Conservation (phyloP, 1,140 invertebrate species). For the Ctenoplectra terminalis region DNA sequence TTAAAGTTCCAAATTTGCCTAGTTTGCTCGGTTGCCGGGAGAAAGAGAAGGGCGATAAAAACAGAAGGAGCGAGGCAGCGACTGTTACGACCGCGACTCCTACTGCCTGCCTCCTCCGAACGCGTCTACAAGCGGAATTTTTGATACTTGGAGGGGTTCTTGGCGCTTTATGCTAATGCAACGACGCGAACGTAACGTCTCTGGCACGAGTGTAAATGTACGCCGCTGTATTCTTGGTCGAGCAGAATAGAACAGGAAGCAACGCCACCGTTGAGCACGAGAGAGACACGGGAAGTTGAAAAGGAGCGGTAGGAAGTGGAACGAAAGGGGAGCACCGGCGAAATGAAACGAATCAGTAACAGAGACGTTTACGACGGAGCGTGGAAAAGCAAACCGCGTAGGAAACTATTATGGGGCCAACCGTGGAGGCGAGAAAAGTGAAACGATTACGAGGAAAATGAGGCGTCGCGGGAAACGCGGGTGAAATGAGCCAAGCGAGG, state of each 20-base stretch:
- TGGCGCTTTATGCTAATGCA: constrained; percentile 41
- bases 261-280: no score
- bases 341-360: constrained; percentile 42
- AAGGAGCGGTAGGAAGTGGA: no score
- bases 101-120: background rate
- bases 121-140: constrained; percentile 23
- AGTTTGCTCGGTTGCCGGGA: rapidly evolving
- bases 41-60: background rate
- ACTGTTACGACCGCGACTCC: background rate
- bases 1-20: no score
- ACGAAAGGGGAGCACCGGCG: background rate
- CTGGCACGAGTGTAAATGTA: background rate
- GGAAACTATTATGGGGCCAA: constrained; percentile 12
- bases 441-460: constrained; percentile 48
- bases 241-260: no score
- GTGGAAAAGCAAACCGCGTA: constrained; percentile 22
- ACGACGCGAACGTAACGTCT: constrained; percentile 8
- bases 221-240: no score
- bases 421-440: background rate
- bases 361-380: constrained; percentile 13
- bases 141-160: constrained; percentile 17
- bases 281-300: background rate
- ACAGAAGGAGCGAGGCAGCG: background rate
- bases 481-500: constrained; percentile 21
- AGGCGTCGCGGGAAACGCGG: constrained; percentile 29